These are phyloP conservation scores for Mesodorylaimus sp. DNA, from an alignment of 2,888 invertebrate species.

Conservation along the genomic window DNA sequence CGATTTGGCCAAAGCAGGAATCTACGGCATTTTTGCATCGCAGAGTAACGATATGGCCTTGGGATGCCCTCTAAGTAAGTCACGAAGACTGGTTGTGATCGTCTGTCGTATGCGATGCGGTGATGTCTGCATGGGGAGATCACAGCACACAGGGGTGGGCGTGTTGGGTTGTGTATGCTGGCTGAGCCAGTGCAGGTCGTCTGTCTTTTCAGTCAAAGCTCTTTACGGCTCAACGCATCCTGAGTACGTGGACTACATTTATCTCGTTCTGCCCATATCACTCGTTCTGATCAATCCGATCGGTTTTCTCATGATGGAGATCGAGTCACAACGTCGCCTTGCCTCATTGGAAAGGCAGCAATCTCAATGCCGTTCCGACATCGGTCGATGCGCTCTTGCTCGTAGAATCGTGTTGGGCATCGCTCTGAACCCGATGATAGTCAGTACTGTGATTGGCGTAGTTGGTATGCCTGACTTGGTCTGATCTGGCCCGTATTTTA, in stretches of 20 bases:
- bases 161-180: no score
- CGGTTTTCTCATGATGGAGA: constrained; percentile 70
- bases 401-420: constrained; percentile 35
- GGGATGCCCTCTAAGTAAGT: constrained; percentile 76
- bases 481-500: not conserved
- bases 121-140: no score
- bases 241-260: constrained; percentile 70
- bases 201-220: constrained; percentile 59
- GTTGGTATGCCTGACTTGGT: constrained; percentile 60
- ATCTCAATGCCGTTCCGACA: no score
- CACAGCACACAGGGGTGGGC: no score
- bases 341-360: not conserved
- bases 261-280: constrained; percentile 81
- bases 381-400: no score
- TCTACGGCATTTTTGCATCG: constrained; percentile 82
- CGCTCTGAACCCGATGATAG: constrained; percentile 64
- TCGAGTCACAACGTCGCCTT: constrained; percentile 42
- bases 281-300: constrained; percentile 76
- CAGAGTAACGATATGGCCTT: constrained; percentile 95
- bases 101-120: not conserved
- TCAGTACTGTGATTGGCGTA: constrained; percentile 81
- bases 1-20: constrained; percentile 63
- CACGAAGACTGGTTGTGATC: not conserved
- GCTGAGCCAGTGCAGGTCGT: no score
- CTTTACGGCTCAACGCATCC: constrained; percentile 66